These are phyloP conservation scores for Poeciliopsis retropinna DNA, from an alignment of 2,113 vertebrate species.

Conservation along the genomic window DNA sequence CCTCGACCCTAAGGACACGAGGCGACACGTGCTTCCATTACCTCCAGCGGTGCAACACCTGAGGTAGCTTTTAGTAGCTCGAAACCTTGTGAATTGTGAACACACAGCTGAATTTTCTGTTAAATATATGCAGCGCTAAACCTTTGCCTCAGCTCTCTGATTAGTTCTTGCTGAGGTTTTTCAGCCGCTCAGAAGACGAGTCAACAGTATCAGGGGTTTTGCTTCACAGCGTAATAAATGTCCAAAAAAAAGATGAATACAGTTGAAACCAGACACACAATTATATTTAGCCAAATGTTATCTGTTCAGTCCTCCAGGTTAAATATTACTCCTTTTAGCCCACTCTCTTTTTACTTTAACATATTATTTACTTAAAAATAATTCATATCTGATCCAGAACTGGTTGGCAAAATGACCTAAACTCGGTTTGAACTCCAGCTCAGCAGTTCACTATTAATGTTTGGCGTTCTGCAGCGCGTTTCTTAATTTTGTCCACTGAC, in stretches of 20 bases:
- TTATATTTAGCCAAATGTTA: too few species aligned
- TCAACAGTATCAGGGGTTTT: not conserved
- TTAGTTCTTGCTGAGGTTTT: not conserved
- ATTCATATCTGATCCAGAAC: too few species aligned
- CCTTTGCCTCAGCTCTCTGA: conserved; percentile 7
- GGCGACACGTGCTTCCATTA: conserved; percentile 68
- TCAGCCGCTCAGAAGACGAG: not conserved
- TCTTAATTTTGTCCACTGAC: too few species aligned
- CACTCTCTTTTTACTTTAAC: too few species aligned
- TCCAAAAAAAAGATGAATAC: not conserved
- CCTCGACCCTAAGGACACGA: conserved; percentile 87
- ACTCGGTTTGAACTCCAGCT: too few species aligned
- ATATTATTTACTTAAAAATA: too few species aligned
- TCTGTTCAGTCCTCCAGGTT: too few species aligned
- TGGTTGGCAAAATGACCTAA: too few species aligned
- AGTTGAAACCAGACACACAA: too few species aligned
- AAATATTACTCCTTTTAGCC: too few species aligned
- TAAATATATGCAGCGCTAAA: conserved; percentile 19
- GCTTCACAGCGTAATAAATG: not conserved
- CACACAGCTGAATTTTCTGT: conserved; percentile 25
- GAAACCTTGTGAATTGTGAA: not conserved
- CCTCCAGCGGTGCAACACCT: conserved; percentile 50
- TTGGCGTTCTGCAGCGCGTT: too few species aligned
- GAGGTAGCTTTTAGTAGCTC: conserved; percentile 49
- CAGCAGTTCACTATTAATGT: too few species aligned